phyloP scores from a whole-genome alignment of 1,140 invertebrate genomes.

The Drosophila aff. region DNA sequence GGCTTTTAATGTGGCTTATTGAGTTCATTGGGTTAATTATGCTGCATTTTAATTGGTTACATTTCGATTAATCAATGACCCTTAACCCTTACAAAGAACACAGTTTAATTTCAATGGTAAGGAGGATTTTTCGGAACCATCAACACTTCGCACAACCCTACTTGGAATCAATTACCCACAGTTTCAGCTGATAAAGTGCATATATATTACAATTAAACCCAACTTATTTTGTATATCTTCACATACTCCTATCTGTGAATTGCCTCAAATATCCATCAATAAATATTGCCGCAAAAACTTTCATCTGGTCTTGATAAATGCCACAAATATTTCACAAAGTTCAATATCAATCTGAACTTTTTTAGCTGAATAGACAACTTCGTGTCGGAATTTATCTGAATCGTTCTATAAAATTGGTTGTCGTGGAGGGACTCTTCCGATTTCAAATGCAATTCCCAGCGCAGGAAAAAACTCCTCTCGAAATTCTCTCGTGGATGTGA shows the following conservation, averaged over 20 bases:
- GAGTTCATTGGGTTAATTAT: slow-evolving; percentile 8
- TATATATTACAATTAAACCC: background rate
- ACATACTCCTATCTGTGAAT: too few species aligned
- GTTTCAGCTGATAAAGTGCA: background rate
- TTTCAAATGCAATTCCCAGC: slow-evolving; percentile 45
- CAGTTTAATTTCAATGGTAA: background rate
- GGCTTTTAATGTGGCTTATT: background rate
- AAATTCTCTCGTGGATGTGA: background rate
- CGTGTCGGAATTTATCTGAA: slow-evolving; percentile 8
- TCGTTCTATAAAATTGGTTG: slow-evolving; percentile 10
- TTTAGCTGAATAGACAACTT: slow-evolving; percentile 11
- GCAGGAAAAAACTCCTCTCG: slow-evolving; percentile 6
- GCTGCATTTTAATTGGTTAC: slow-evolving; percentile 25
- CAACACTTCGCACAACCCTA: background rate
- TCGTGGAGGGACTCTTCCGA: background rate
- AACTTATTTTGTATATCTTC: background rate
- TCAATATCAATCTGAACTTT: slow-evolving; percentile 12
- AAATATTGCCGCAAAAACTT: slow-evolving; percentile 4
- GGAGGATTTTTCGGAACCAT: background rate
- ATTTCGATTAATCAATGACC: background rate
- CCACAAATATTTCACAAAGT: slow-evolving; percentile 2
- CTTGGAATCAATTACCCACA: background rate
- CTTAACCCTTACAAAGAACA: background rate
- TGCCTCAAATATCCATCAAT: background rate
- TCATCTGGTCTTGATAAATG: background rate